Base-by-base conservation (phyloP, 2,113 vertebrate species). In the Tinamus guttatus region DNA sequence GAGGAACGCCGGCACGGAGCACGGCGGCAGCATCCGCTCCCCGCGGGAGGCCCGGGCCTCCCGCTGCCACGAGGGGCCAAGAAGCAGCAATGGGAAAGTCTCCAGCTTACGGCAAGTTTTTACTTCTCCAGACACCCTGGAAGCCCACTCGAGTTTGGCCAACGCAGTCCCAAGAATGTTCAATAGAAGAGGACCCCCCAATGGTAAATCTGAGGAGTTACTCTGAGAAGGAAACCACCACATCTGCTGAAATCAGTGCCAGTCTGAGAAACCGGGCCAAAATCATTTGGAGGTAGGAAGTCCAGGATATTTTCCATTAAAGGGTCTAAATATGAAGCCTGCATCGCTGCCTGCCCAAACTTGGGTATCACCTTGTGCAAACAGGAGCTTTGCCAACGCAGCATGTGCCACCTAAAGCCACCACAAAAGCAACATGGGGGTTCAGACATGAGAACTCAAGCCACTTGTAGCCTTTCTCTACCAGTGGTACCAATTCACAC, bases 361-460 rank as follows among this genome's bases (percentile, higher is more conserved):
- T 14, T 14, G 16, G 56, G 24, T 60, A 67, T 64, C 1, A 1
- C 36, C 75, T 52, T 9, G 28, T 36, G 5, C 0, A 0, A 36
- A 24, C 70, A 58, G 78, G 43, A 87, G 22, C 64, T 58, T 21
- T 76, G 32, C 43, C 38, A 85, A 76, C n/a, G 38, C 34, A 76
- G 34, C 14, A 24, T 25, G 32, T 34, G 43, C 45, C 0, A 0
- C 19, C 63, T 81, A 73, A 79, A 85, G 52, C 41, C 65, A 47
- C 41, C n/a, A 32, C 0, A 1, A 73, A 76, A 74, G 58, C 38
- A 34, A 20, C 11, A 18, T 9, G 24, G 52, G 71, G 54, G 36
- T 45, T 73, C 36, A 82, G 27, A 69, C 45, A 49, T 5, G 30
- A 16, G 75, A 90, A 59, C 40, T n/a, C 18, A 67, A 22, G 20